Evolutionary conservation across 2,113 vertebrate genomes (phyloP).

Genomic region (Tonatia bakeri): DNA sequence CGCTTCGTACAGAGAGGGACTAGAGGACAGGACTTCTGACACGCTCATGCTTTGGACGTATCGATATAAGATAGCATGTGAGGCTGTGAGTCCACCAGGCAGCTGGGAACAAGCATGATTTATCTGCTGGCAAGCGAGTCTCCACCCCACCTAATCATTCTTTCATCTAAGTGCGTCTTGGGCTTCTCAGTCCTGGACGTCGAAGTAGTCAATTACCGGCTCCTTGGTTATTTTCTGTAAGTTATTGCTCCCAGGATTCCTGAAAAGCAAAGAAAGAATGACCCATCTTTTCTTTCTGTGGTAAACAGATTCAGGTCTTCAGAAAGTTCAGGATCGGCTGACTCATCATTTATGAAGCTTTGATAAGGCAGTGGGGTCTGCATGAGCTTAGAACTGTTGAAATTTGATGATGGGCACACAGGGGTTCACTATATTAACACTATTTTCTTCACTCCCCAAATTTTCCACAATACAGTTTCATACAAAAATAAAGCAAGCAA

Average conservation of each 20-base stretch:
- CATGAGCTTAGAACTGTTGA: not conserved
- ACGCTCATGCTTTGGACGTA: conserved; percentile 33
- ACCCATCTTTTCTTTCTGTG: conserved; percentile 4
- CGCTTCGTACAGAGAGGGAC: conserved; percentile 14
- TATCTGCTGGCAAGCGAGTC: conserved; percentile 31
- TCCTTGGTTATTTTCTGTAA: conserved; percentile 89
- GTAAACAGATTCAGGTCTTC: not conserved
- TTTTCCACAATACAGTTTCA: not conserved
- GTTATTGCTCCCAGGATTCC: conserved; percentile 79
- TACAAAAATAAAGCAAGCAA: conserved; percentile 1
- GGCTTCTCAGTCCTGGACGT: conserved; percentile 91
- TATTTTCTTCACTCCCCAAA: not conserved
- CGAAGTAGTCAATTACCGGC: conserved; percentile 95
- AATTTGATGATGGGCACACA: not conserved
- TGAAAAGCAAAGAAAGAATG: conserved; percentile 78
- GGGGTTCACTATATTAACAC: not conserved
- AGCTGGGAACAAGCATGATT: conserved; percentile 20
- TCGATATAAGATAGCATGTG: conserved; percentile 2
- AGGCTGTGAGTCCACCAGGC: conserved; percentile 23
- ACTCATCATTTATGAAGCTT: not conserved
- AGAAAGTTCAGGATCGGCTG: not conserved
- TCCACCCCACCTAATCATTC: conserved; percentile 29
- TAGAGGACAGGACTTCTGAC: conserved; percentile 7
- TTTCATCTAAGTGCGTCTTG: conserved; percentile 35
- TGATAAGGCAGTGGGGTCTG: not conserved